Percentiles rank a stretch among this genome's conserved stretches.
These are phyloP conservation scores for Heliothis subflexa DNA, from an alignment of 1,140 invertebrate genomes.

Conservation along the genomic window DNA sequence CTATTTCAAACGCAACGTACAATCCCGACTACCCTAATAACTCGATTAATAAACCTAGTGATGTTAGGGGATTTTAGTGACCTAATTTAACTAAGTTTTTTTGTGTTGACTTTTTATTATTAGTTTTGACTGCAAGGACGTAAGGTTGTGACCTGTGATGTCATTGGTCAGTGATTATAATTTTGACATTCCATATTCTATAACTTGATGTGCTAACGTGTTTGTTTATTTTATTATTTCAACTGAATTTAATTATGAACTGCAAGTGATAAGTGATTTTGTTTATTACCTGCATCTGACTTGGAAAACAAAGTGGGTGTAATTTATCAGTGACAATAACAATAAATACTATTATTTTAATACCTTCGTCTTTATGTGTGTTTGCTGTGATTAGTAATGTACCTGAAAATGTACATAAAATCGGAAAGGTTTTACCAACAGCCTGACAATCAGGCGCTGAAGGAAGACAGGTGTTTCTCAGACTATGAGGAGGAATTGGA, in stretches of 20 bases:
- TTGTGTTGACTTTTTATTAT: slow-evolving; percentile 22
- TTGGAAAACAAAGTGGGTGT: not conserved
- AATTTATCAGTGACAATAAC: slow-evolving; percentile 12
- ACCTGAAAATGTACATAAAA: slow-evolving; percentile 81
- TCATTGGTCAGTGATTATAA: slow-evolving; percentile 33
- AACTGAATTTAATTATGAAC: slow-evolving; percentile 22
- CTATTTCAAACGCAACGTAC: not conserved
- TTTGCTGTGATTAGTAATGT: slow-evolving; percentile 65
- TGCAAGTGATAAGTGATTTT: slow-evolving; percentile 22
- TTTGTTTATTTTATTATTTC: slow-evolving; percentile 5
- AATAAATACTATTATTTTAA: not conserved
- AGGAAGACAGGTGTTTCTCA: slow-evolving; percentile 72
- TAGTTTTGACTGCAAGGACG: slow-evolving; percentile 6
- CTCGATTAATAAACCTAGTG: not conserved
- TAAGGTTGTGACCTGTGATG: slow-evolving; percentile 38
- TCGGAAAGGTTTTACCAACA: slow-evolving; percentile 78
- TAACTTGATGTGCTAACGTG: slow-evolving; percentile 26
- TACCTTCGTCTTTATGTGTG: not conserved
- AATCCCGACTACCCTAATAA: not conserved
- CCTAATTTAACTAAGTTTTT: not conserved
- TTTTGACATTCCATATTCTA: slow-evolving; percentile 28
- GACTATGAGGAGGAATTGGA: slow-evolving; percentile 78
- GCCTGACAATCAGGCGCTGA: slow-evolving; percentile 68
- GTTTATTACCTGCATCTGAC: slow-evolving; percentile 5
- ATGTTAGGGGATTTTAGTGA: not conserved